Base-by-base conservation (phyloP, 2,888 invertebrate species). In the Oeneis ivallda region DNA sequence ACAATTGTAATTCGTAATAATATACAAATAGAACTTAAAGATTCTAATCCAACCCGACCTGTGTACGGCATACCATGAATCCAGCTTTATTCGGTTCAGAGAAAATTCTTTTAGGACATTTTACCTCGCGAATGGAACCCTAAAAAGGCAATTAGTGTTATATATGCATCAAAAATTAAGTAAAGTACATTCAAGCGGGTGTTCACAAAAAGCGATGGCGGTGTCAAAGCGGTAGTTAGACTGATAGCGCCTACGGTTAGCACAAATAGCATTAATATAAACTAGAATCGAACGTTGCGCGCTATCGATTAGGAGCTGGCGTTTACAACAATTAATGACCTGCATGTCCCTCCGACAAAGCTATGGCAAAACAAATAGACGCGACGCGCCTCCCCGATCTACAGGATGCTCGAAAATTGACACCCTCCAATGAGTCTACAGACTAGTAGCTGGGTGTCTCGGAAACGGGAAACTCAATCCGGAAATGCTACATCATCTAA, bases 291-390 rank as follows among this genome's bases (percentile, higher is more conserved):
- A 90, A 89, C 89, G 87, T 84, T 82, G 86, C 83, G 82, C 84
- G 82, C 87, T 91, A 92, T 92, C 91, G 91, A 92, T 92, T 92
- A 91, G 91, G 82, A 88, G 82, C 84, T 79, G 85, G 87, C 89
- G 89, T 87, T 89, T 89, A 89, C 90, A 87, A 90, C 91, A 92
- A 92, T 92, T 92, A 92, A 92, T 92, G 91, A 91, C 91, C 89
- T 91, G 91, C 87, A 90, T 91, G 91, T 89, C 90, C 87, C 87
- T 85, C 82, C 87, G 88, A 87, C 91, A 89, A 89, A 89, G 90
- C 91, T 89, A 90, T 87, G 89, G 89, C 89, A 88, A 90, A 92
- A 92, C 91, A 92, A 92, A 92, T 90, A 91, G 89, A 89, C 83
- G 87, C 80, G 79, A 81, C 82, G 84, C 84, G 87, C 87, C 87